Percentiles rank a stretch among this genome's conserved stretches.
phyloP scores from a whole-genome alignment of 2,113 vertebrate species.

The Sylvietta virens region DNA sequence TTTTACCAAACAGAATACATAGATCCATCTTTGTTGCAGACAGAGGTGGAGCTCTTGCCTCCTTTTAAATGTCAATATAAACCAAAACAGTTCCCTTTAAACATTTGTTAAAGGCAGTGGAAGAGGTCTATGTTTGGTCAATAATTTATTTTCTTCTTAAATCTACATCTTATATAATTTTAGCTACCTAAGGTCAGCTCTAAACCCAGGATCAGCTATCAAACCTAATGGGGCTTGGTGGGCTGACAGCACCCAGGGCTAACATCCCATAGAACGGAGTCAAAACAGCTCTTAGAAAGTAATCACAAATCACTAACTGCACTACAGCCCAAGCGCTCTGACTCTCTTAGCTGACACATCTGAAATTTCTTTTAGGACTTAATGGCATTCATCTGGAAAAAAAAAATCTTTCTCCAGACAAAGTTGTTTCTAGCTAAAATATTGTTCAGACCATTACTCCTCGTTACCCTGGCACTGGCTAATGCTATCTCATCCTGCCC shows the following conservation, averaged over 20 bases:
- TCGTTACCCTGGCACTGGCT: background rate
- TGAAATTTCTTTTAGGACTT: background rate
- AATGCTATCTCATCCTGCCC: background rate
- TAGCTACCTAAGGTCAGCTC: background rate
- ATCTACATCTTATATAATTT: background rate
- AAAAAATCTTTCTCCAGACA: background rate
- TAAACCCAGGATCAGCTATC: background rate
- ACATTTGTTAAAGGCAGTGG: background rate
- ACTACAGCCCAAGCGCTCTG: background rate
- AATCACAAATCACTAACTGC: background rate
- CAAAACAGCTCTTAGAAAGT: background rate
- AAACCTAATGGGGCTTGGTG: background rate
- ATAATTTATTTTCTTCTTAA: background rate
- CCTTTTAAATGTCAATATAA: background rate
- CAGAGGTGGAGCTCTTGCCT: background rate
- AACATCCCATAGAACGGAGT: background rate
- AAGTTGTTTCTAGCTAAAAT: background rate
- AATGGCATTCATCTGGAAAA: background rate
- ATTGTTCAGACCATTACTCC: background rate
- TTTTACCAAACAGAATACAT: background rate
- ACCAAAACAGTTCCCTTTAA: background rate
- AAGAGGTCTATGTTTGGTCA: background rate
- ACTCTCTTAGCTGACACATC: background rate
- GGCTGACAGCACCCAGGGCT: background rate
- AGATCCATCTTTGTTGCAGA: background rate